These are phyloP conservation scores for Setophaga kirtlandii DNA, from an alignment of 2,113 vertebrate genomes.

Conservation along the genomic window DNA sequence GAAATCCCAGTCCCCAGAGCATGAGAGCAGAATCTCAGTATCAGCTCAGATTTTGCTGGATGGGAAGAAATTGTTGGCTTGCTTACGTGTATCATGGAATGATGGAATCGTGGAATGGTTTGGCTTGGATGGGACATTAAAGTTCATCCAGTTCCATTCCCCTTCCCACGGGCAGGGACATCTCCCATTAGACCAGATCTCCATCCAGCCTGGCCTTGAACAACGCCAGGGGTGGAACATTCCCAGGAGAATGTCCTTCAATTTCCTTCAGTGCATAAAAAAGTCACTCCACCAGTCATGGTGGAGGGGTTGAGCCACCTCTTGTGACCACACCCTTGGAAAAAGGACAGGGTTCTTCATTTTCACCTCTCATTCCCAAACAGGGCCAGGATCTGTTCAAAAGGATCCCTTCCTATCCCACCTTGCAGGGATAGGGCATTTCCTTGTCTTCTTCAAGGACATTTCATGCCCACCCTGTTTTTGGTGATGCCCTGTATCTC, in stretches of 20 bases:
- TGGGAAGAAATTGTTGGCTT: neutral
- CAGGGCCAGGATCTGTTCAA: neutral
- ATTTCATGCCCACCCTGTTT: neutral
- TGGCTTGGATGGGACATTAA: neutral
- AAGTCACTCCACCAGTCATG: neutral
- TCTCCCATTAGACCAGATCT: neutral
- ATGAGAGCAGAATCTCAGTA: neutral
- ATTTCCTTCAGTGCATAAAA: neutral
- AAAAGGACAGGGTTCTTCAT: constrained; percentile 74
- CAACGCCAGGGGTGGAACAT: neutral
- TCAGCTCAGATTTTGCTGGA: neutral
- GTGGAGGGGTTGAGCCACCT: neutral
- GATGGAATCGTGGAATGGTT: neutral
- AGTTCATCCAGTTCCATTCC: neutral
- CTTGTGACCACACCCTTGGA: constrained; percentile 31
- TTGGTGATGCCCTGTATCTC: neutral
- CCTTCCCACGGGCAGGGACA: rapidly evolving
- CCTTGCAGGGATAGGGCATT: neutral
- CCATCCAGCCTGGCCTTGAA: neutral
- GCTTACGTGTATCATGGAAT: neutral
- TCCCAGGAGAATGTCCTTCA: neutral
- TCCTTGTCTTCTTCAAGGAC: neutral
- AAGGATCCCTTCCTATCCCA: neutral
- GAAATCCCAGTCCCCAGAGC: neutral
- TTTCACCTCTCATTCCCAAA: constrained; percentile 44